Evolutionary conservation across 1,140 invertebrate genomes (phyloP), one percentile per base, ranked within the genome.

Genomic region (Epicauta chinensis): DNA sequence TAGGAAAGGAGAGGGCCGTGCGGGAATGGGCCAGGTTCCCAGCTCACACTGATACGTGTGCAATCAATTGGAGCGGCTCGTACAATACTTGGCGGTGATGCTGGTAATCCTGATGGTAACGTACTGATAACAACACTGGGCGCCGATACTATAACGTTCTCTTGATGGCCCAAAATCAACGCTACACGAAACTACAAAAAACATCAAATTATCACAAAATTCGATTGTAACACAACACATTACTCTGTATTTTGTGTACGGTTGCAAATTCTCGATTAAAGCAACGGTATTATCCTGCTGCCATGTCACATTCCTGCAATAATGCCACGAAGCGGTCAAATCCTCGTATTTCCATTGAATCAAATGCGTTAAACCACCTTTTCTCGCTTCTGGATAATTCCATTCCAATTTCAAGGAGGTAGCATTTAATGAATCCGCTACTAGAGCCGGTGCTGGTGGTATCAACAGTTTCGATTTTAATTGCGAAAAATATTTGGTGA

Each of bases 211-310:
- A 23, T 16, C 2, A 23, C 16, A 12, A 29, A 16, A 1, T 23
- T 41, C 37, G 7, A 15, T 29, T 40, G 3, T 17, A 23, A 14
- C 13, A 14, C 16, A n/a, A n/a, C n/a, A n/a, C 31, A 66, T 74
- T 73, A 93, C 91, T 74, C 83, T 79, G 65, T 94, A 95, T 65
- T 89, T 91, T 0, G 90, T 90, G 65, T 91, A 95, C 0, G 92
- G 91, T 40, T 86, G 81, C 4, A 95, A 75, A 55, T 85, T 80
- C 38, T 87, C 78, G 0, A 94, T 79, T 10, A 79, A 71, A 56
- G 78, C 75, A n/a, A 85, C 79, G 7, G 79, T 80, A 53, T 82
- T 80, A 35, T 83, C 73, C 12, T 75, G 66, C 11, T 76, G 77
- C 75, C 82, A 86, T 37, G 76, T 80, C 57, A 83, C 81, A 67